phyloP scores from a whole-genome alignment of 2,888 invertebrate species.

The Palloptera scutellata region DNA sequence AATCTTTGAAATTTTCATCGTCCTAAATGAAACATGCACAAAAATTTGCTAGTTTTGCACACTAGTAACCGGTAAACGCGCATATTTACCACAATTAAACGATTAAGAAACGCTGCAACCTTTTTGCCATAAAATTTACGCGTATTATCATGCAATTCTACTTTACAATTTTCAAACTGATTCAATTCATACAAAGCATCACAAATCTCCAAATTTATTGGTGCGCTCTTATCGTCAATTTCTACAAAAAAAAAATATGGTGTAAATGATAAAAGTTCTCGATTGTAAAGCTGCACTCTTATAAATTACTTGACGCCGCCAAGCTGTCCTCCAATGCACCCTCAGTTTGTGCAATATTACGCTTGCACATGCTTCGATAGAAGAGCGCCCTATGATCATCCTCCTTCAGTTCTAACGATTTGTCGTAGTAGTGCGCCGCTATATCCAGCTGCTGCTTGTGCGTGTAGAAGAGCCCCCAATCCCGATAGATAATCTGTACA shows the following conservation, averaged over 20 bases:
- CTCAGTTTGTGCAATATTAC: constrained; percentile 52
- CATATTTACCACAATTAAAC: constrained; percentile 49
- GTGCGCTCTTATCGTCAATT: constrained; percentile 45
- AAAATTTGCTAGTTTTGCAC: background rate
- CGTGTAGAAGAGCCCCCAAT: constrained; percentile 59
- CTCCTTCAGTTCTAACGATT: constrained; percentile 49
- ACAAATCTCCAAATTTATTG: constrained; percentile 57
- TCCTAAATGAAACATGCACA: constrained; percentile 43
- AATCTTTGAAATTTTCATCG: constrained; percentile 55
- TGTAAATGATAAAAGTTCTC: background rate
- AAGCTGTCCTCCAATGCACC: constrained; percentile 51
- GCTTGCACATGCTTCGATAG: constrained; percentile 54
- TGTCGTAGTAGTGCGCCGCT: constrained; percentile 55
- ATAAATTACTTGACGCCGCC: constrained; percentile 49
- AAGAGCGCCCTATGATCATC: constrained; percentile 52
- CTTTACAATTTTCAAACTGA: constrained; percentile 51
- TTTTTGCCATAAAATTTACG: constrained; percentile 51
- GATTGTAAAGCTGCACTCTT: too few species aligned
- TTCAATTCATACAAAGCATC: constrained; percentile 58
- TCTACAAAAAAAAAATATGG: constrained; percentile 32
- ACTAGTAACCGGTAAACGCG: background rate
- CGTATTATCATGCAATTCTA: constrained; percentile 50
- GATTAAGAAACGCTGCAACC: constrained; percentile 47
- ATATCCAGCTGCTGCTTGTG: constrained; percentile 53
- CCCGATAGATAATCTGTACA: constrained; percentile 57